Conservation (phyloP, 2,113 vertebrate species). For the Thunnus thynnus region DNA sequence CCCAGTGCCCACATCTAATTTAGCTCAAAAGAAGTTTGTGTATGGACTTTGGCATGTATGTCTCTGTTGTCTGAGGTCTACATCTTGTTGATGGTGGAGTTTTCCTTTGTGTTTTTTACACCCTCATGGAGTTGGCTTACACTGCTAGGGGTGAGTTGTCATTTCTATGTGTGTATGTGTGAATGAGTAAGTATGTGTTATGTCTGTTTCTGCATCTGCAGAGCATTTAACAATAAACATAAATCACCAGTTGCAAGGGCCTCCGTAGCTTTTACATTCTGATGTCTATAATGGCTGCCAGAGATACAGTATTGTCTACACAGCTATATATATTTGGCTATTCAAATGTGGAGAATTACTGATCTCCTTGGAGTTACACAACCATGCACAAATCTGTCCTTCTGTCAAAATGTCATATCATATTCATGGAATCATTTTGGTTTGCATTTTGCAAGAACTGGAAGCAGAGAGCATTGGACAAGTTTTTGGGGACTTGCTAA, state of each 20-base stretch:
- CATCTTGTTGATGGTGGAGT: slow-evolving; percentile 1
- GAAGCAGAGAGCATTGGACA: background rate
- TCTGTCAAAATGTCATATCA: background rate
- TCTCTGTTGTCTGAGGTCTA: slow-evolving; percentile 25
- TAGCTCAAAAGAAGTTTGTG: slow-evolving; percentile 35
- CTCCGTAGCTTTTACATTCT: slow-evolving; percentile 7
- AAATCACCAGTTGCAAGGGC: background rate
- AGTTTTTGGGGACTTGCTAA: background rate
- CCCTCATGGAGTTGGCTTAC: slow-evolving; percentile 58
- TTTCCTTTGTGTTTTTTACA: slow-evolving; percentile 27
- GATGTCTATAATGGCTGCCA: background rate
- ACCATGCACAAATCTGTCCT: background rate
- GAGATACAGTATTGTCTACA: background rate
- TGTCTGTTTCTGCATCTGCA: slow-evolving; percentile 58
- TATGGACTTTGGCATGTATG: slow-evolving; percentile 34
- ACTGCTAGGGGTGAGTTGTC: slow-evolving; percentile 29
- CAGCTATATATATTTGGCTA: background rate
- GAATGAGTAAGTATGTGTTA: slow-evolving; percentile 41
- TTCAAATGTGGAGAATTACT: background rate
- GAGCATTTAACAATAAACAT: slow-evolving; percentile 42
- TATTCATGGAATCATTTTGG: background rate
- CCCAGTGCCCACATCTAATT: slow-evolving; percentile 59
- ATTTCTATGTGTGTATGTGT: slow-evolving; percentile 4
- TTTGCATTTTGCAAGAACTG: background rate
- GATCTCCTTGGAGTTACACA: background rate